Base-by-base conservation (phyloP, 2,797 vertebrate species). In the Monodelphis domestica region DNA sequence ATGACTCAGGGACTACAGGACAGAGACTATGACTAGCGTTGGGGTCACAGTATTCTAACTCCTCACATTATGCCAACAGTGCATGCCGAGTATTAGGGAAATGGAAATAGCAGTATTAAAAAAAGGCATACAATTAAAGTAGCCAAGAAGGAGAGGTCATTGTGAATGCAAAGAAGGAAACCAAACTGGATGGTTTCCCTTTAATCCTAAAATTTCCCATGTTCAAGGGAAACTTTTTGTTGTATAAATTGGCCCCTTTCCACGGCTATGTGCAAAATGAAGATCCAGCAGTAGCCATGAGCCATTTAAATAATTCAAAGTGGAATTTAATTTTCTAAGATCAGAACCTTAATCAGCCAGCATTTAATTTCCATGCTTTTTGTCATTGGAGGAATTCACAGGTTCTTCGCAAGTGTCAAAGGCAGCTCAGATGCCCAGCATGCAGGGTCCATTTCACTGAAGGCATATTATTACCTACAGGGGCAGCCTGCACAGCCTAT, bases 291-390 rank as follows among this genome's bases (percentile, higher is more conserved):
- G 95, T 55, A 95, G 95, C 95, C 96, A 95, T 1, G 0, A 95
- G 94, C 55, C 95, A 90, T 54, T 63, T 90, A 93, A 94, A 15
- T 97, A 97, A 97, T 0, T 91, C 89, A 96, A 96, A 93, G 93
- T 53, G 93, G 87, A 96, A 96, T 94, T 96, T 95, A 94, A 97
- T 98, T 97, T 97, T 96, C 96, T 91, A 95, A 95, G 96, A 97
- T 96, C 95, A 95, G 87, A 87, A 45, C 94, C 94, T 97, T 96
- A 96, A 97, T 97, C 97, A 96, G 94, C 92, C 50, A 95, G 90
- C 90, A 94, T 95, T 96, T 95, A 93, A 97, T 97, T 96, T 96
- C 92, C 57, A 53, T 5, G 90, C 33, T 96, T 96, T 97, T 93
- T 96, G 92, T 94, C 95, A 96, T 90, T 89, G 55, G 54, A 96